Percentiles rank a stretch among this genome's conserved stretches.
Evolutionary conservation across 2,888 invertebrate species (phyloP).

Genomic region (Odontocerum albicorne): DNA sequence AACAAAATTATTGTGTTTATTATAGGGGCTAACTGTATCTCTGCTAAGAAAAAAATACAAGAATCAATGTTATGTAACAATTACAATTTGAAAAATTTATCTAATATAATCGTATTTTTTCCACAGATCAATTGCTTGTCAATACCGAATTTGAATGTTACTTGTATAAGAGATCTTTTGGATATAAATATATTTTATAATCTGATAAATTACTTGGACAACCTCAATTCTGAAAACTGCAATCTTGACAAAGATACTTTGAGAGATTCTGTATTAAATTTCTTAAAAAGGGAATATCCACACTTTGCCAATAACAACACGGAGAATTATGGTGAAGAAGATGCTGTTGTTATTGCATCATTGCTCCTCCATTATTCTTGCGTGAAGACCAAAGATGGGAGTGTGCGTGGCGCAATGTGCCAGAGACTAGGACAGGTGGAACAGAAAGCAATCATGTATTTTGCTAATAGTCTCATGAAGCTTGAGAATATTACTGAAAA

Average conservation of each 20-base stretch:
- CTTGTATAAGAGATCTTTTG: constrained; percentile 12
- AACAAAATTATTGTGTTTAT: too few species aligned
- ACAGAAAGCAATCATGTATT: constrained; percentile 58
- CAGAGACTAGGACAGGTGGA: constrained; percentile 52
- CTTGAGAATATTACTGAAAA: constrained; percentile 47
- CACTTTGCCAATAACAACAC: constrained; percentile 47
- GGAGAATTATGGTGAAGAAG: constrained; percentile 44
- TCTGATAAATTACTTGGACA: constrained; percentile 41
- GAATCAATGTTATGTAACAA: background rate
- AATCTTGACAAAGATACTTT: background rate
- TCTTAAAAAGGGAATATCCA: constrained; percentile 46
- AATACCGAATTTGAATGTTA: constrained; percentile 36
- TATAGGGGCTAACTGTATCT: too few species aligned
- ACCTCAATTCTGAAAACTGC: constrained; percentile 8
- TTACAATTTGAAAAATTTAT: background rate
- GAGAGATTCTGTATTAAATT: background rate
- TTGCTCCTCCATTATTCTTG: constrained; percentile 56
- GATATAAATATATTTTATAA: constrained; percentile 39
- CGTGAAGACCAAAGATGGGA: constrained; percentile 56
- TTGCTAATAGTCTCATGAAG: constrained; percentile 56
- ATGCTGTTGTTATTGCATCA: constrained; percentile 52
- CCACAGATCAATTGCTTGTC: constrained; percentile 56
- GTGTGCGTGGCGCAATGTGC: constrained; percentile 60
- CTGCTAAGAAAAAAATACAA: background rate
- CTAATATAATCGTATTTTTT: too few species aligned